Evolutionary conservation across 2,888 invertebrate genomes (phyloP), one percentile per base, ranked within the genome.

Genomic region (Phalera bucephala): DNA sequence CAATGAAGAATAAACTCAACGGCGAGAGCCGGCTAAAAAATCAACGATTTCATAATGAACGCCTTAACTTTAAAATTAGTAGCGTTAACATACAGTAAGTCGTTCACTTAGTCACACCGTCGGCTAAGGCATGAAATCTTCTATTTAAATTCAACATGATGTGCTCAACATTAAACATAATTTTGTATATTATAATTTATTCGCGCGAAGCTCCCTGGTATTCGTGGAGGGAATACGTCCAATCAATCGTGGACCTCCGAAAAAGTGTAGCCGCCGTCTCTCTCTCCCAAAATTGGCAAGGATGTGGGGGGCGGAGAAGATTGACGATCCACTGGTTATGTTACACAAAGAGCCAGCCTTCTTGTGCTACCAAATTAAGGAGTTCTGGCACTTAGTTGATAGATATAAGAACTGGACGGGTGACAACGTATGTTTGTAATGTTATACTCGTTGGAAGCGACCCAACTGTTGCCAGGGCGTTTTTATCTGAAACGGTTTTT

Each of bases 401-500:
- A 20, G 34, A 3, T 10, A 35, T 32, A 34, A 37, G 42, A 20
- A 8, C 12, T 20, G 15, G 20, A 14, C 12, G 21, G 20, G 13
- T 10, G 10, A 12, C 13, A 21, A 26, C 11, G 5, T 26, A 39
- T 15, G 13, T 45, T 36, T 38, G 39, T 41, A 26, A 36, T 36
- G 29, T 35, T 30, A 40, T 33, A 36, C 33, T 31, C 43, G 37
- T 45, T 48, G 40, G 42, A 45, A 48, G 34, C 38, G 40, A 44
- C 48, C 45, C 51, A 50, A 51, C 54, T 59, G 61, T 59, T 62
- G 45, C 53, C 50, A 52, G 47, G 51, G 42, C 45, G 50, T 49
- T 22, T 54, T 52, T 52, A 53, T 60, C 32, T 34, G 30, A 38
- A 57, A 37, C 38, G 20, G 40, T 44, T 59, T 45, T 59, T 55